Conservation (phyloP, 2,888 invertebrate genomes). For the Ennomos fuscantarius region DNA sequence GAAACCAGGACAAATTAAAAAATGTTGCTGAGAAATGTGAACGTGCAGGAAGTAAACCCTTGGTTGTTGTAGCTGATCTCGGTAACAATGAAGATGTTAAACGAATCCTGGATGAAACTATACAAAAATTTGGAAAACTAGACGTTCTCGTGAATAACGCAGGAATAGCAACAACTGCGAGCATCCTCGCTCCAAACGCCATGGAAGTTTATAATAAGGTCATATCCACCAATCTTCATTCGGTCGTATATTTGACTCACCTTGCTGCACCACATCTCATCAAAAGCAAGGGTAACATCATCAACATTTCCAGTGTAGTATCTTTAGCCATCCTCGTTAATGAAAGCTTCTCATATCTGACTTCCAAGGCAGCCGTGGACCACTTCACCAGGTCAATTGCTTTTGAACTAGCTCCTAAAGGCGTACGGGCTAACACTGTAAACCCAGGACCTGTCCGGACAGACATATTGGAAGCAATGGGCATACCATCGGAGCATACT, state of each 20-base stretch:
- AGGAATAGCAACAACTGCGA: slow-evolving; percentile 11
- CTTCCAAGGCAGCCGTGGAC: slow-evolving; percentile 46
- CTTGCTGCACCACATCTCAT: no score
- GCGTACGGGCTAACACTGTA: slow-evolving; percentile 86
- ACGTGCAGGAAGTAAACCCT: no score
- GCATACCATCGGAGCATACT: not conserved
- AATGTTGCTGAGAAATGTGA: slow-evolving; percentile 11
- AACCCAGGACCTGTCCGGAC: slow-evolving; percentile 40
- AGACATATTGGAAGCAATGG: slow-evolving; percentile 6
- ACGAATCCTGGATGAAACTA: slow-evolving; percentile 9
- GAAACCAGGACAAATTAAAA: slow-evolving; percentile 41
- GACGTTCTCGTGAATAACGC: slow-evolving; percentile 40
- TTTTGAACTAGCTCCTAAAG: slow-evolving; percentile 88
- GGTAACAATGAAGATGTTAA: slow-evolving; percentile 1
- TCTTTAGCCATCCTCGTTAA: slow-evolving; percentile 1
- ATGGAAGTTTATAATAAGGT: slow-evolving; percentile 27
- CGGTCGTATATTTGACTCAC: slow-evolving; percentile 32
- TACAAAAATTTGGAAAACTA: slow-evolving; percentile 24
- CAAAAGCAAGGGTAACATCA: slow-evolving; percentile 85
- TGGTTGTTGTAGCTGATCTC: not conserved
- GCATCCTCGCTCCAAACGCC: slow-evolving; percentile 22
- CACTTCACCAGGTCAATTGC: slow-evolving; percentile 47
- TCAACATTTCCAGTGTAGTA: slow-evolving; percentile 84
- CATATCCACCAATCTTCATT: slow-evolving; percentile 35
- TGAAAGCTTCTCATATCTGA: slow-evolving; percentile 27